Conservation (phyloP, 1,140 invertebrate genomes). For the Apis florea region DNA sequence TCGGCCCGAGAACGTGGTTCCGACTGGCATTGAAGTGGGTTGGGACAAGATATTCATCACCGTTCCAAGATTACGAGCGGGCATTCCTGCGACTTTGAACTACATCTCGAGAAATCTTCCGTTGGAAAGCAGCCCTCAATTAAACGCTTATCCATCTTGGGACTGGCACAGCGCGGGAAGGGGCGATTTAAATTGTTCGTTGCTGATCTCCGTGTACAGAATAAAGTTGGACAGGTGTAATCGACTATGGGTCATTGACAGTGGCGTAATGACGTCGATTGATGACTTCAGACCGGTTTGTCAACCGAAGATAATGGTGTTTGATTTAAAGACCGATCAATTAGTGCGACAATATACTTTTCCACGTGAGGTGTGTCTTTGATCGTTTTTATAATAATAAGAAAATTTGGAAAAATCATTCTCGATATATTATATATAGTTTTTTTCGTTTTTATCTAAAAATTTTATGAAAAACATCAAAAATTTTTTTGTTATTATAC, state of each 20-base stretch:
- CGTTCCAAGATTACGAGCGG: constrained; percentile 85
- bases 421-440: too few relatives aligned
- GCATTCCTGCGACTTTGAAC: constrained; percentile 87
- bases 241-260: constrained; percentile 87
- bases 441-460: too few relatives aligned
- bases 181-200: constrained; percentile 86
- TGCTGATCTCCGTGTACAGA: constrained; percentile 89
- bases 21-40: constrained; percentile 87
- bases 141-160: constrained; percentile 90
- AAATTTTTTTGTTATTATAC: too few relatives aligned
- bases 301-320: constrained; percentile 89
- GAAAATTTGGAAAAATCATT: background rate
- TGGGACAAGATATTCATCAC: constrained; percentile 87
- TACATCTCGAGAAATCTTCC: constrained; percentile 84
- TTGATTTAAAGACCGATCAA: constrained; percentile 87
- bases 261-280: constrained; percentile 87
- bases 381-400: too few relatives aligned
- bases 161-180: constrained; percentile 87
- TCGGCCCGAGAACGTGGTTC: constrained; percentile 86
- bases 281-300: constrained; percentile 88
- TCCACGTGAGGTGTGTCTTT: constrained; percentile 69
- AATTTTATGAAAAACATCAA: too few relatives aligned
- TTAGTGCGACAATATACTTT: constrained; percentile 82
- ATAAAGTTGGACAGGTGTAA: constrained; percentile 87
- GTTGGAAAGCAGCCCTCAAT: constrained; percentile 84